A percentile compares a stretch with the other conserved stretches of the same genome.
phyloP scores from a whole-genome alignment of 2,113 vertebrate species.

The Rhinoderma darwinii region DNA sequence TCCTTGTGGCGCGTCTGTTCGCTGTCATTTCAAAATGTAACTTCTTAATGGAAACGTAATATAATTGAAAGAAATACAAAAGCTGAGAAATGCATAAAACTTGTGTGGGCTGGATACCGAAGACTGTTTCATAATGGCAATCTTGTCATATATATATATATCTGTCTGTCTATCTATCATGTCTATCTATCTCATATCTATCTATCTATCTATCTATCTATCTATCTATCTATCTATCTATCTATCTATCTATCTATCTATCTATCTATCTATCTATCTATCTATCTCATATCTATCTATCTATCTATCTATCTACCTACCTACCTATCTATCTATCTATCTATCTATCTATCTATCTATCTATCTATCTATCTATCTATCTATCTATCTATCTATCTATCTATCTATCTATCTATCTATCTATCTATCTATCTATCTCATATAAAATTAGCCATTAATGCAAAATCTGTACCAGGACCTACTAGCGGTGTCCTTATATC shows the following conservation, averaged over 20 bases:
- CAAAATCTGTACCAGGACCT: too few relatives aligned
- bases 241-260: not conserved
- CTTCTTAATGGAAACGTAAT: conserved; percentile 37
- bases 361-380: conserved; percentile 1
- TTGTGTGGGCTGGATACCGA: conserved; percentile 12
- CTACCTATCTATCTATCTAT: not conserved
- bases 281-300: too few relatives aligned
- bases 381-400: conserved; percentile 13
- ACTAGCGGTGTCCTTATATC: too few relatives aligned
- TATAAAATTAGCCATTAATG: too few relatives aligned
- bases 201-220: not conserved
- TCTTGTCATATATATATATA: not conserved
- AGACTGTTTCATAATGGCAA: too few relatives aligned
- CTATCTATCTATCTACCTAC: too few relatives aligned
- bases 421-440: conserved; percentile 4
- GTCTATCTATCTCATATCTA: not conserved
- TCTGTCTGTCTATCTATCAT: not conserved
- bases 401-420: not conserved
- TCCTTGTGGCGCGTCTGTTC: conserved; percentile 23
- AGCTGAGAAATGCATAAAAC: not conserved
- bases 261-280: not conserved
- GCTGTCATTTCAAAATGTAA: conserved; percentile 17
- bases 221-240: not conserved
- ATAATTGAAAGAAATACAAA: conserved; percentile 20
- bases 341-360: not conserved